phyloP scores from a whole-genome alignment of 2,113 vertebrate genomes.

The Poeciliopsis prolifica region DNA sequence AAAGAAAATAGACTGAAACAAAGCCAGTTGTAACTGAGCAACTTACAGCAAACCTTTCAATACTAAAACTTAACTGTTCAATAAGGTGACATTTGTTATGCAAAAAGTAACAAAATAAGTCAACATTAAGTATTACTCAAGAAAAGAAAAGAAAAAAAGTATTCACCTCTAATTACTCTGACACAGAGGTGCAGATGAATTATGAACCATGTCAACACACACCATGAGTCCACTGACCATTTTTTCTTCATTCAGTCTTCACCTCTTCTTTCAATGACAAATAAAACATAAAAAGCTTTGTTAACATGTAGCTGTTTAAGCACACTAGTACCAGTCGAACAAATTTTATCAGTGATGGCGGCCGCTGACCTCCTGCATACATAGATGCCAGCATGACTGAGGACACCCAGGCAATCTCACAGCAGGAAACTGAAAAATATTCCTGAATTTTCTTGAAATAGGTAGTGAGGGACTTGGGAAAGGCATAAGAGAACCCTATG shows the following conservation, averaged over 20 bases:
- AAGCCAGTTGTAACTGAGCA: background rate
- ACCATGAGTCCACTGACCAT: conserved; percentile 82
- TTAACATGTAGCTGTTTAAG: background rate
- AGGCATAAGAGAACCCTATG: conserved; percentile 86
- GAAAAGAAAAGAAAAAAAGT: background rate
- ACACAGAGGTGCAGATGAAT: conserved; percentile 84
- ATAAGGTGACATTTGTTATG: background rate
- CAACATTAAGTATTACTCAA: background rate
- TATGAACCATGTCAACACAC: conserved; percentile 80
- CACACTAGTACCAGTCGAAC: background rate
- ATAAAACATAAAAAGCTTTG: background rate
- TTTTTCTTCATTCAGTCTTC: background rate
- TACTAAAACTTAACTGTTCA: background rate
- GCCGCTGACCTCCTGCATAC: conserved; percentile 82
- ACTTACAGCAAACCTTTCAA: background rate
- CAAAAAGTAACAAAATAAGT: background rate
- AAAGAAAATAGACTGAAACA: background rate
- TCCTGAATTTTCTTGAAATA: conserved; percentile 90
- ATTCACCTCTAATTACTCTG: conserved; percentile 84
- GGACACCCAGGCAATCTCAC: conserved; percentile 83
- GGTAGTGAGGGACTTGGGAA: conserved; percentile 85
- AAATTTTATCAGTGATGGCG: background rate
- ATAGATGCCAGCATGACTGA: conserved; percentile 85
- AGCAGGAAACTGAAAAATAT: conserved; percentile 86
- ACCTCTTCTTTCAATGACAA: too few species aligned